A percentile compares a stretch with the other conserved stretches of the same genome.
These are phyloP conservation scores for Psittacula cyanocephala DNA, from an alignment of 2,113 vertebrate species.

Conservation along the genomic window DNA sequence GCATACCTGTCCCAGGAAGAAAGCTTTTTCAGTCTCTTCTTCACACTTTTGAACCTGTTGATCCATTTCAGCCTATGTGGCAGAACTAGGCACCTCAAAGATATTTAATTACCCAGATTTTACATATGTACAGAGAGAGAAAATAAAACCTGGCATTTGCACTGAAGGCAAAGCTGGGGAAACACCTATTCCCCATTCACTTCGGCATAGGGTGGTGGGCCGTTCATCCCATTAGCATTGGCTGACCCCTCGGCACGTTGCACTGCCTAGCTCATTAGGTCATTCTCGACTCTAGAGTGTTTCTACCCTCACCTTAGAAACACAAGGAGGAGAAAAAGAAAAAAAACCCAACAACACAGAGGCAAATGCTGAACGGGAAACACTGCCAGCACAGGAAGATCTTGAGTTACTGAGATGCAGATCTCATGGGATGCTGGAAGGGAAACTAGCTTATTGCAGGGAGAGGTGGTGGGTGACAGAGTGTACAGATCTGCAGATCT, in stretches of 20 bases:
- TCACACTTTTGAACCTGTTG: not conserved
- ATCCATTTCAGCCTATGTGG: not conserved
- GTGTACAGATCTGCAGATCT: not conserved
- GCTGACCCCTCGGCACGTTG: fast-evolving
- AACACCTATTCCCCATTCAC: not conserved
- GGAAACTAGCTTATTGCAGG: not conserved
- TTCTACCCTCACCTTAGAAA: not conserved
- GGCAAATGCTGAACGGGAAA: not conserved
- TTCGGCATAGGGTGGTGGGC: fast-evolving
- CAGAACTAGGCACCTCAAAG: not conserved
- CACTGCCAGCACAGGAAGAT: not conserved
- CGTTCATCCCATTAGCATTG: fast-evolving
- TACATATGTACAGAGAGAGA: not conserved
- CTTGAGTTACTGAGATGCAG: not conserved
- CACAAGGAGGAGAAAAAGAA: not conserved
- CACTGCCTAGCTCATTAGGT: not conserved
- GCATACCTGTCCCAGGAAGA: not conserved
- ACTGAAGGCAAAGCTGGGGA: not conserved
- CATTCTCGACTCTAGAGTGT: not conserved
- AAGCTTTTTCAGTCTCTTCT: not conserved
- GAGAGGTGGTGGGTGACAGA: not conserved
- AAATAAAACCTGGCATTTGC: not conserved
- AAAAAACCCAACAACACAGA: not conserved
- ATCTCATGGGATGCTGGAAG: not conserved
- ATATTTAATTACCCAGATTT: not conserved